Conservation (phyloP, 2,113 vertebrate genomes). For the Phrynosoma blainvillii region DNA sequence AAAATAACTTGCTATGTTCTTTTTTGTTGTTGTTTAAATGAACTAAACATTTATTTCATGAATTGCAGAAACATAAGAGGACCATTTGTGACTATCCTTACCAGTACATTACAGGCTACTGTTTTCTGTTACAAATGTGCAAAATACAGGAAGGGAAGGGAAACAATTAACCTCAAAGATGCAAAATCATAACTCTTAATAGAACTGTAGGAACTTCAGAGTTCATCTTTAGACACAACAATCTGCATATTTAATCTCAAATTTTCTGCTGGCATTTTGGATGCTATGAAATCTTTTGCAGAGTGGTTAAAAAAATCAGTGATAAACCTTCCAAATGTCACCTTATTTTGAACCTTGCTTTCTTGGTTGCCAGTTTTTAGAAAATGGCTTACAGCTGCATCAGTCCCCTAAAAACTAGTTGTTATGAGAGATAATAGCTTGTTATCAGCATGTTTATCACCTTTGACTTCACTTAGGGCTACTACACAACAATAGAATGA, state of each 20-base stretch:
- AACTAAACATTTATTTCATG: background rate
- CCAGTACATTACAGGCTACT: background rate
- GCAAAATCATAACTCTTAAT: background rate
- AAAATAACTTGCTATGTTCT: background rate
- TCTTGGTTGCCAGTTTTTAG: slow-evolving; percentile 69
- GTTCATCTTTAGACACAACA: background rate
- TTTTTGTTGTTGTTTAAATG: background rate
- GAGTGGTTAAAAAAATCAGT: slow-evolving; percentile 54
- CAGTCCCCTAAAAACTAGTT: slow-evolving; percentile 74
- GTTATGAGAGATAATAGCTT: slow-evolving; percentile 71
- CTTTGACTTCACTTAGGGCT: slow-evolving; percentile 73
- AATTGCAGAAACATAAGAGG: background rate
- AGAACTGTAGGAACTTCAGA: background rate
- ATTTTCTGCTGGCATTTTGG: slow-evolving; percentile 53
- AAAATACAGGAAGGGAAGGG: background rate
- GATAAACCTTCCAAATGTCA: slow-evolving; percentile 62
- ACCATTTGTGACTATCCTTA: background rate
- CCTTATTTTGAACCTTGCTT: slow-evolving; percentile 64
- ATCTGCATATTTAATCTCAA: slow-evolving; percentile 39
- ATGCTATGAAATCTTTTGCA: slow-evolving; percentile 49
- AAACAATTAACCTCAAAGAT: slow-evolving; percentile 20
- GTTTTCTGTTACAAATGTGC: background rate
- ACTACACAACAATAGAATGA: slow-evolving; percentile 74
- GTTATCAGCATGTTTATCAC: slow-evolving; percentile 75
- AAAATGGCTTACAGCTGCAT: slow-evolving; percentile 71